Evolutionary conservation across 2,113 vertebrate species (phyloP), one percentile per base, ranked within the genome.

Genomic region (Ptilonorhynchus violaceus): DNA sequence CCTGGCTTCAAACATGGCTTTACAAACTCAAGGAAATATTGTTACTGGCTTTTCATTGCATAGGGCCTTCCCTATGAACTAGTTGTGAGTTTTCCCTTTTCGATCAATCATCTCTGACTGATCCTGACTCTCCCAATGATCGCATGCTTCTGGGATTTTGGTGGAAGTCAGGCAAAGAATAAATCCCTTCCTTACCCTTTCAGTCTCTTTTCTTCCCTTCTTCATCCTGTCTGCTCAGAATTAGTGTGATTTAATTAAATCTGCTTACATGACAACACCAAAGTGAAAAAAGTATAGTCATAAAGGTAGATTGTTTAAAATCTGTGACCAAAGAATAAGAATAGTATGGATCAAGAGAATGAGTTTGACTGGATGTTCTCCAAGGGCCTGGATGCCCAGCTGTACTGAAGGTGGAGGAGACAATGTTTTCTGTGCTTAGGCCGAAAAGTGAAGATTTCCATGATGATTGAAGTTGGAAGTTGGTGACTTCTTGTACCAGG

Each of bases 381-480:
- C 2, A 6, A 55, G 20, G 15, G 3, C 17, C 10, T 63, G 47
- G 16, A 53, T 2, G 1, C 17, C 8, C 13, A 50, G 0, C 4
- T 59, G 5, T 76, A 22, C 31, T 25, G 52, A 76, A 50, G 11
- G 30, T 78, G 15, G 31, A 66, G 5, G 18, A 58, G 18, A 39
- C 17, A 41, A 5, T n/a, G n/a, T n/a, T n/a, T n/a, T 30, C 6
- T 58, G 17, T 47, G 12, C 7, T 60, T 44, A 35, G n/a, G 30
- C 10, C 42, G 13, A 77, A 35, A 30, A 55, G n/a, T 21, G 7
- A 42, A 53, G 27, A 47, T 83, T 83, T 89, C 60, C 47, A 16
- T 55, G 21, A 31, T 30, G 19, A 31, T 37, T 25, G 52, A 68
- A 8, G 4, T 11, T 72, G 55, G 46, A 60, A 85, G 11, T 10